Base-by-base conservation (phyloP, 2,113 vertebrate genomes). In the Colinus virginianus region DNA sequence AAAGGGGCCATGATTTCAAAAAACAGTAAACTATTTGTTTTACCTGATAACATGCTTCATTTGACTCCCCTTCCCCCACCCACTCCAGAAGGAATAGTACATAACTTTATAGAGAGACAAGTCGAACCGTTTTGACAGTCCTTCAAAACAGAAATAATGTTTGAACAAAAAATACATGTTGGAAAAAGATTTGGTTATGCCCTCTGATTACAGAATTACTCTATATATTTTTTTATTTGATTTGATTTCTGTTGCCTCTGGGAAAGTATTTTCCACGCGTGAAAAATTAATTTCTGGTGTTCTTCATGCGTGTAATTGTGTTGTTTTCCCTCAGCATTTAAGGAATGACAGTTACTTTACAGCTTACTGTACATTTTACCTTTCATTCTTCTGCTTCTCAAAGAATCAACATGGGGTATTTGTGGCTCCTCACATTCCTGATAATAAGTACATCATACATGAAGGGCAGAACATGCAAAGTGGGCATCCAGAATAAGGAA, bases 41-140 rank as follows among this genome's bases (percentile, higher is more conserved):
- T 91, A 93, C 89, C 70, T 90, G 88, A 92, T 95, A 93, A 59
- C 25, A 84, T 59, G 80, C 85, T 51, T 88, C 55, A 68, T 85
- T 95, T 87, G 83, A 82, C 36, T 88, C 21, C 69, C 23, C 7
- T 89, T 92, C 87, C 78, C 75, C 81, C 49, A 69, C 42, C n/a
- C 63, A 55, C 7, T 84, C 53, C 63, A 43, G 85, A 76, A 83
- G 80, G 81, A 90, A 79, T 67, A 13, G 14, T 49, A 74, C 11
- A 76, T 74, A 78, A 90, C 49, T 74, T 84, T 84, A 82, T 14
- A 13, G 48, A 88, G 78, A 88, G 56, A 90, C 51, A 94, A 82
- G 46, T 0, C 78, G 67, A 63, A 45, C 77, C 74, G 34, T 76
- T 90, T 62, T 92, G 79, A 90, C 93, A 95, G 71, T 56, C 30